Evolutionary conservation across 2,797 vertebrate species (phyloP).

Genomic region (Hemitrygon akajei): DNA sequence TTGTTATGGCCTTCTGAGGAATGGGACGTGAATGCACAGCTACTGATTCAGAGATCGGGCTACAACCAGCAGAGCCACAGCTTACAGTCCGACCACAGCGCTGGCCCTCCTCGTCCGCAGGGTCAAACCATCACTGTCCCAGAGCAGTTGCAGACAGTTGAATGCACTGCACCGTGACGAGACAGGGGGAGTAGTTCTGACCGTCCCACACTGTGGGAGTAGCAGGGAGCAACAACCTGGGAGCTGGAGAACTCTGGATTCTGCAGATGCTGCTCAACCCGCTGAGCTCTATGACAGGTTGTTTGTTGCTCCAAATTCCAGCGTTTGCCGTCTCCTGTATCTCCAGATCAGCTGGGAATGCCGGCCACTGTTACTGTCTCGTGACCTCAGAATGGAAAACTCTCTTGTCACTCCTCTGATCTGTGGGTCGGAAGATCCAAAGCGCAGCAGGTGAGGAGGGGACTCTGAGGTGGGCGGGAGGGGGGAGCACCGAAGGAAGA

Average conservation of each 20-base stretch:
- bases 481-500: neutral
- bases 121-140: neutral
- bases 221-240: neutral
- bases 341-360: too few species aligned
- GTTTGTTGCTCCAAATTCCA: too few species aligned
- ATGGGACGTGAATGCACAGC: neutral
- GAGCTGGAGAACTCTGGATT: too few species aligned
- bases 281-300: too few species aligned
- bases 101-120: neutral
- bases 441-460: neutral
- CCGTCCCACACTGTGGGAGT: neutral
- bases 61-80: neutral
- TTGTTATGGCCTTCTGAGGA: neutral
- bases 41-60: neutral
- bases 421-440: neutral
- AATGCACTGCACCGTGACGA: neutral
- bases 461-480: too few species aligned
- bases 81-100: neutral
- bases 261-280: too few species aligned
- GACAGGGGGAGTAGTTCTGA: neutral
- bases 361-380: neutral
- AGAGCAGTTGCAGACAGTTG: neutral
- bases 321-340: too few species aligned
- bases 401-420: neutral
- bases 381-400: neutral